These are phyloP conservation scores for Cataglyphis hispanica DNA, from an alignment of 1,140 invertebrate species.

Conservation along the genomic window DNA sequence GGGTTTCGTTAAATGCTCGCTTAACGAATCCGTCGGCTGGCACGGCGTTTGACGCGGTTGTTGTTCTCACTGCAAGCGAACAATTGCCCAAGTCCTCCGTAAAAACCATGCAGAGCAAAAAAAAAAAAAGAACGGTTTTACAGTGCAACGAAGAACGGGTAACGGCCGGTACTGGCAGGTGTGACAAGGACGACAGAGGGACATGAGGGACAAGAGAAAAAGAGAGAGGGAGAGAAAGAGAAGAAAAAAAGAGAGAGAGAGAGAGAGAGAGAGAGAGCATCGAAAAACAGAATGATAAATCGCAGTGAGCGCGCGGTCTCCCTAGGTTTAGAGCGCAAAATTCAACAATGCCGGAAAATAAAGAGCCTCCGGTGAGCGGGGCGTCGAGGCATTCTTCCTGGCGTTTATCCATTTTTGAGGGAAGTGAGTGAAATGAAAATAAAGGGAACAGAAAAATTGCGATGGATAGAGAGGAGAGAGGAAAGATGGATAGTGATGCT, in stretches of 20 bases:
- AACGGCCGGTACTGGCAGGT: slow-evolving; percentile 44
- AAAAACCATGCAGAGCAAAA: slow-evolving; percentile 66
- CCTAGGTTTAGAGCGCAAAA: slow-evolving; percentile 67
- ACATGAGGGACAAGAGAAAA: slow-evolving; percentile 10
- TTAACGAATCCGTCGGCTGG: slow-evolving; percentile 77
- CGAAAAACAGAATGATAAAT: slow-evolving; percentile 79
- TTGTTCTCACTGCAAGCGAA: slow-evolving; percentile 73
- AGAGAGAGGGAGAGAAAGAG: too few relatives aligned
- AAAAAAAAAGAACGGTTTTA: slow-evolving; percentile 38
- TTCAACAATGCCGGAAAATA: slow-evolving; percentile 74
- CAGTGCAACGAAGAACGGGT: slow-evolving; percentile 2
- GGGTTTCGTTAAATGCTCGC: slow-evolving; percentile 77
- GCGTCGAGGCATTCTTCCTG: slow-evolving; percentile 68
- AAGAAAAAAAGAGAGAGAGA: too few relatives aligned
- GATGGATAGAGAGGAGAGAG: neutral
- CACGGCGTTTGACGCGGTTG: slow-evolving; percentile 77
- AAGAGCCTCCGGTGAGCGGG: slow-evolving; percentile 70
- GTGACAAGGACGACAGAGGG: slow-evolving; percentile 49
- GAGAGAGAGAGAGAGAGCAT: slow-evolving; percentile 20
- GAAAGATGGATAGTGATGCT: slow-evolving; percentile 28
- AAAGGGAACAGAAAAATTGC: slow-evolving; percentile 53
- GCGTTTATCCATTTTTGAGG: slow-evolving; percentile 72
- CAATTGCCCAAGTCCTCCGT: slow-evolving; percentile 76
- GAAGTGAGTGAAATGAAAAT: slow-evolving; percentile 66
- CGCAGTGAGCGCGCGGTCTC: slow-evolving; percentile 54